Evolutionary conservation across 2,888 invertebrate species (phyloP).

Genomic region (Parelbella ahira): DNA sequence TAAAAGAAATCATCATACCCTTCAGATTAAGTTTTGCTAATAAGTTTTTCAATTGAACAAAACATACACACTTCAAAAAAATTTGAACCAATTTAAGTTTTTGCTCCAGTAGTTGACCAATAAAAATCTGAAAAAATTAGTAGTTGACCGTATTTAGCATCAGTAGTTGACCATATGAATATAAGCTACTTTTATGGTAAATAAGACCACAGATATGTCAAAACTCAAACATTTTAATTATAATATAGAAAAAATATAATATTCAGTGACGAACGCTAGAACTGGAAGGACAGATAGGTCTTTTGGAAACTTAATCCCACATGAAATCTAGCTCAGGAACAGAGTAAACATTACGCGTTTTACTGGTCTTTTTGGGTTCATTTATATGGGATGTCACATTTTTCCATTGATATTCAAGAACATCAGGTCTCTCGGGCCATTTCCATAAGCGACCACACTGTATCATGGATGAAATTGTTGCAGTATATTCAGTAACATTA

Average conservation of each 20-base stretch:
- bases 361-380: constrained; percentile 13
- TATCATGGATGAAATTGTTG: too few relatives aligned
- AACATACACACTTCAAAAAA: too few relatives aligned
- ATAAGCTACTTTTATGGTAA: constrained; percentile 22
- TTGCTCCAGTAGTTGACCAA: too few relatives aligned
- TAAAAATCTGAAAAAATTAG: too few relatives aligned
- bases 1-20: too few relatives aligned
- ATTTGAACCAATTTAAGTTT: too few relatives aligned
- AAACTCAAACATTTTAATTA: constrained; percentile 17
- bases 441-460: too few relatives aligned
- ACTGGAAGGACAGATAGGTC: constrained; percentile 15
- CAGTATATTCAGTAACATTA: too few relatives aligned
- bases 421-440: constrained; percentile 7
- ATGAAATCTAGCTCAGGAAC: constrained; percentile 14
- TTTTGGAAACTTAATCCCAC: constrained; percentile 22
- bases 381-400: constrained; percentile 20
- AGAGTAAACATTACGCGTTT: constrained; percentile 16
- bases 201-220: constrained; percentile 24
- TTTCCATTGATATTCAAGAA: constrained; percentile 13
- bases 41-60: too few relatives aligned
- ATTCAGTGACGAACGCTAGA: constrained; percentile 20
- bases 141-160: background rate
- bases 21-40: too few relatives aligned
- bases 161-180: constrained; percentile 25
- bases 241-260: constrained; percentile 19